Evolutionary conservation across 2,797 vertebrate genomes (phyloP).

Genomic region (Antrozous pallidus): DNA sequence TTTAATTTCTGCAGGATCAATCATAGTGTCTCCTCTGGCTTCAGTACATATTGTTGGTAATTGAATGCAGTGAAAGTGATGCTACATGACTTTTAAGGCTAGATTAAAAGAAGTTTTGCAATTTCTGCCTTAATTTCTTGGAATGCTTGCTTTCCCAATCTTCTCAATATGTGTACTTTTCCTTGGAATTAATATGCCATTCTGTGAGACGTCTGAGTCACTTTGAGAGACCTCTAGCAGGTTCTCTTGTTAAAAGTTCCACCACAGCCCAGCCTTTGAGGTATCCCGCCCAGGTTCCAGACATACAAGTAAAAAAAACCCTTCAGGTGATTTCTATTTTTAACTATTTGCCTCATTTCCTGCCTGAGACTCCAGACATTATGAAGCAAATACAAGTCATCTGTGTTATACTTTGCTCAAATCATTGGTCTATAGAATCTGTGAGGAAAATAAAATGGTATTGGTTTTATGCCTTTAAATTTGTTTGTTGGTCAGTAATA

Average conservation of each 20-base stretch:
- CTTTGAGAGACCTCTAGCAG: background rate
- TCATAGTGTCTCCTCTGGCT: background rate
- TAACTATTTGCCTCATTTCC: background rate
- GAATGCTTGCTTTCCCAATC: background rate
- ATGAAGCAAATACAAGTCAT: background rate
- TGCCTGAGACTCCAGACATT: background rate
- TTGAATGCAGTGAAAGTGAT: background rate
- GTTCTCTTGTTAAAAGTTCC: background rate
- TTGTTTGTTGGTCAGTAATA: background rate
- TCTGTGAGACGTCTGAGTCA: background rate
- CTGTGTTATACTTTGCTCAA: background rate
- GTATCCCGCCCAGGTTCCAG: background rate
- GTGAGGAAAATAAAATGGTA: background rate
- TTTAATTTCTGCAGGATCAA: background rate
- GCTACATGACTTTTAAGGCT: background rate
- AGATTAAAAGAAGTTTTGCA: background rate
- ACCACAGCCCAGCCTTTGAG: background rate
- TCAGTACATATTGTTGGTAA: background rate
- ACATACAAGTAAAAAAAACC: background rate
- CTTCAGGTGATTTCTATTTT: background rate
- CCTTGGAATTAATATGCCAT: background rate
- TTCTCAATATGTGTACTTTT: background rate
- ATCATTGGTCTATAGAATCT: background rate
- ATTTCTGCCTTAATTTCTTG: background rate
- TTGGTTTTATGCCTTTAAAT: background rate